Conservation (phyloP, 2,797 vertebrate genomes). For the Microcaecilia unicolor region DNA sequence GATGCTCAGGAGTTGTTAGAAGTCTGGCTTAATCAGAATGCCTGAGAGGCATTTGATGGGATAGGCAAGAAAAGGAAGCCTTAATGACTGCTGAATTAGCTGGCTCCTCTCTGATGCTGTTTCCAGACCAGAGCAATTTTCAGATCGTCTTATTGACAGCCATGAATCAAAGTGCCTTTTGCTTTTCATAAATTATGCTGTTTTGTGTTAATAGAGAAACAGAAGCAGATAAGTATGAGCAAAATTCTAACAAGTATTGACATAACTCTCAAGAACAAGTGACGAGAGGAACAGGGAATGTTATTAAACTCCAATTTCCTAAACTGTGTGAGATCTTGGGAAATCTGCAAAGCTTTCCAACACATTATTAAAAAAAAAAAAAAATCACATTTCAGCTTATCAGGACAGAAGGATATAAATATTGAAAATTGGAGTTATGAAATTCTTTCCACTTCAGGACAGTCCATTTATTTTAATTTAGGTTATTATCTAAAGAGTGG, state of each 20-base stretch:
- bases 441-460: no score
- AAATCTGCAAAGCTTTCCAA: no score
- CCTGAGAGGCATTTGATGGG: slow-evolving; percentile 2
- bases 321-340: no score
- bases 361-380: no score
- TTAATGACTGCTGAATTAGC: slow-evolving; percentile 20
- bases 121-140: slow-evolving; percentile 14
- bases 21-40: slow-evolving; percentile 4
- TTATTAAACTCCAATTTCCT: no score
- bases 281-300: no score
- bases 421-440: no score
- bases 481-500: no score
- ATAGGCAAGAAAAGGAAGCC: slow-evolving; percentile 2
- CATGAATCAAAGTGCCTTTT: slow-evolving; percentile 29
- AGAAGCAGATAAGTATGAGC: background rate
- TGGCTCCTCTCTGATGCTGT: slow-evolving; percentile 15
- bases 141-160: slow-evolving; percentile 24
- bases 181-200: slow-evolving; percentile 33
- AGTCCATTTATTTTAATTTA: no score
- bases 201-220: slow-evolving; percentile 20
- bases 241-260: background rate
- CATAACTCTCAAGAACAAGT: no score
- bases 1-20: background rate
- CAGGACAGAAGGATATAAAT: no score
- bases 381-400: no score